Conservation (phyloP, 30 jellyfish, hydroid and myxozoan species). For the Aurelia aurita region DNA sequence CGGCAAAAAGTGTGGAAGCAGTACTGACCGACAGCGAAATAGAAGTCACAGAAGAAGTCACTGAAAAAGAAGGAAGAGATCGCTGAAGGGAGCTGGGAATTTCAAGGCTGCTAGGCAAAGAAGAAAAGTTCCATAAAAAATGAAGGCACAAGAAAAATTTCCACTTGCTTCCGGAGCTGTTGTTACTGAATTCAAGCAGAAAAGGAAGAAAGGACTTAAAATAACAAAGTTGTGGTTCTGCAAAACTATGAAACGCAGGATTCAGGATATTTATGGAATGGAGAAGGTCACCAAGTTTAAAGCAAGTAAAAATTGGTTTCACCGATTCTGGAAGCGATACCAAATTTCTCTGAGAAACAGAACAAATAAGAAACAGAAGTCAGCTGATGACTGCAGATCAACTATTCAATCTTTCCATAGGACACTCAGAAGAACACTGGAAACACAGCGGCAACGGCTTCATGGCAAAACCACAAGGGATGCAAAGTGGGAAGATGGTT, state of each 20-base stretch:
- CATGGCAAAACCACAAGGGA: conserved; percentile 3
- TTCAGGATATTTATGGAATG: no score
- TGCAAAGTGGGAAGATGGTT: conserved; percentile 66
- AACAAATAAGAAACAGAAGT: conserved; percentile 38
- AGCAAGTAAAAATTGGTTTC: no score
- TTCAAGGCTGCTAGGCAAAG: conserved; percentile 40
- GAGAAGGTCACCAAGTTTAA: no score
- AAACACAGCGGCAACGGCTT: no score
- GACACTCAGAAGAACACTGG: conserved; percentile 34
- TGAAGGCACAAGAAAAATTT: conserved; percentile 7
- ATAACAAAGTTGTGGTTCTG: no score
- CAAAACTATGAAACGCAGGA: no score
- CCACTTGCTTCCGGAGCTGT: conserved; percentile 8
- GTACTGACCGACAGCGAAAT: background rate
- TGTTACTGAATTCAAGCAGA: conserved; percentile 14
- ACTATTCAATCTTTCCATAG: conserved; percentile 46
- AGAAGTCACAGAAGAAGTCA: background rate
- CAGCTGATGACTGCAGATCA: conserved; percentile 41
- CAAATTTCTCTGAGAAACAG: no score
- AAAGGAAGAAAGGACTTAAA: no score
- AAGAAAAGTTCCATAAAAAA: conserved; percentile 20
- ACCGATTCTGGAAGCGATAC: no score
- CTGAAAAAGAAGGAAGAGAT: background rate
- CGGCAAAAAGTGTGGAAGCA: background rate
- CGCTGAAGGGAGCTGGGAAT: conserved; percentile 7